These are phyloP conservation scores for Lepeophtheirus salmonis DNA, from an alignment of 1,140 invertebrate genomes.

Conservation along the genomic window DNA sequence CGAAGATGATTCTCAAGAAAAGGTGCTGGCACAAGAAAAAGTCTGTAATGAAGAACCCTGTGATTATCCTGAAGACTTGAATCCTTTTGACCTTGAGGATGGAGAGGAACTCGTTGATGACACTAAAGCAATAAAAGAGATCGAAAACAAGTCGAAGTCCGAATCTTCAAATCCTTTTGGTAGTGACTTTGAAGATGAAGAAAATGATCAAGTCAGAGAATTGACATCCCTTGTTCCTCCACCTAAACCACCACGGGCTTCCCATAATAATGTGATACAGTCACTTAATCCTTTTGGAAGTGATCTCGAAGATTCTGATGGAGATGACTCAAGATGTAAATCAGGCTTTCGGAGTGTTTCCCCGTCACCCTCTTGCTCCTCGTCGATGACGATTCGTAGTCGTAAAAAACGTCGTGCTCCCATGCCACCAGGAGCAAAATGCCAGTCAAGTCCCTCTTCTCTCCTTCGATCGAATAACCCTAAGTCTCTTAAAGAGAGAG, in stretches of 20 bases:
- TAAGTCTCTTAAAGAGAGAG: constrained; percentile 3
- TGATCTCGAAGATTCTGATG: constrained; percentile 39
- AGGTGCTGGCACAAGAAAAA: no score
- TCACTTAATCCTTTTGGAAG: constrained; percentile 48
- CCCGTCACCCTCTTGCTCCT: constrained; percentile 8
- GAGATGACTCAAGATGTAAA: constrained; percentile 31
- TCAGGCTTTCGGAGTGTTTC: background rate
- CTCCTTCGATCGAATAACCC: background rate
- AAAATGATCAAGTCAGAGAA: constrained; percentile 35
- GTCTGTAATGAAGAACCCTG: no score
- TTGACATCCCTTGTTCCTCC: constrained; percentile 16
- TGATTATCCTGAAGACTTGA: constrained; percentile 51
- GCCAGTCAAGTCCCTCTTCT: background rate
- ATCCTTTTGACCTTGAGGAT: constrained; percentile 38
- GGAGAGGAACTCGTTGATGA: constrained; percentile 4
- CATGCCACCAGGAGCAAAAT: constrained; percentile 11
- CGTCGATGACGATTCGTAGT: background rate
- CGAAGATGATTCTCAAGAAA: constrained; percentile 20
- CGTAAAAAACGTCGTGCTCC: constrained; percentile 21
- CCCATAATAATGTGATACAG: background rate
- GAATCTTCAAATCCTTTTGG: constrained; percentile 46
- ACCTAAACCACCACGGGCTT: background rate
- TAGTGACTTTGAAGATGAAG: constrained; percentile 40
- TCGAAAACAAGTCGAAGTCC: background rate
- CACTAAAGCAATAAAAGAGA: constrained; percentile 25